A percentile compares a stretch with the other conserved stretches of the same genome.
Evolutionary conservation across 2,888 invertebrate genomes (phyloP).

Genomic region (Tetrapedia diversipes): DNA sequence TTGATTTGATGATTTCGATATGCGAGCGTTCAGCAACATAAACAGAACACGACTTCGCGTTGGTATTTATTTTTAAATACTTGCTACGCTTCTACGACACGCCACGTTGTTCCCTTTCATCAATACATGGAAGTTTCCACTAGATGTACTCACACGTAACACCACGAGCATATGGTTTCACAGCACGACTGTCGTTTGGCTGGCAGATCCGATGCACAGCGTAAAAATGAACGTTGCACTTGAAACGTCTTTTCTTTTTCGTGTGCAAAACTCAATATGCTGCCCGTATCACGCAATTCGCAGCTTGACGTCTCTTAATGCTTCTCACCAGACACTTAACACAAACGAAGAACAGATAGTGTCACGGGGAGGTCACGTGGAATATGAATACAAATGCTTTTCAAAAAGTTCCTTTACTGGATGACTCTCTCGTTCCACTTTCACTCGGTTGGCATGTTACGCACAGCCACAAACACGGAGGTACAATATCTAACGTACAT

Average conservation of each 20-base stretch:
- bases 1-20: background rate
- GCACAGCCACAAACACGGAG: slow-evolving; percentile 10
- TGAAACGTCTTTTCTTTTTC: background rate
- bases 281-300: background rate
- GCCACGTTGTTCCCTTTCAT: slow-evolving; percentile 26
- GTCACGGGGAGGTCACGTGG: background rate
- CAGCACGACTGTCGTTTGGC: background rate
- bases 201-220: background rate
- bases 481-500: slow-evolving; percentile 15
- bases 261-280: background rate
- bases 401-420: background rate
- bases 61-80: slow-evolving; percentile 59
- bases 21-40: background rate
- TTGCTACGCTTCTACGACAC: slow-evolving; percentile 15
- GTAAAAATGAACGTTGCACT: slow-evolving; percentile 23
- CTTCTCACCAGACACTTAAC: background rate
- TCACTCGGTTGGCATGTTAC: slow-evolving; percentile 32
- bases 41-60: slow-evolving; percentile 46
- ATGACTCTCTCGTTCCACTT: slow-evolving; percentile 40
- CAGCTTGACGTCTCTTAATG: background rate
- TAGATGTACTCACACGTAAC: slow-evolving; percentile 21
- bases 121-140: slow-evolving; percentile 44
- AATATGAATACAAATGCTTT: background rate
- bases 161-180: slow-evolving; percentile 55
- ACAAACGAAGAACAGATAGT: background rate